Conservation (phyloP, 2,888 invertebrate genomes). For the Acanthoscelides obtectus region DNA sequence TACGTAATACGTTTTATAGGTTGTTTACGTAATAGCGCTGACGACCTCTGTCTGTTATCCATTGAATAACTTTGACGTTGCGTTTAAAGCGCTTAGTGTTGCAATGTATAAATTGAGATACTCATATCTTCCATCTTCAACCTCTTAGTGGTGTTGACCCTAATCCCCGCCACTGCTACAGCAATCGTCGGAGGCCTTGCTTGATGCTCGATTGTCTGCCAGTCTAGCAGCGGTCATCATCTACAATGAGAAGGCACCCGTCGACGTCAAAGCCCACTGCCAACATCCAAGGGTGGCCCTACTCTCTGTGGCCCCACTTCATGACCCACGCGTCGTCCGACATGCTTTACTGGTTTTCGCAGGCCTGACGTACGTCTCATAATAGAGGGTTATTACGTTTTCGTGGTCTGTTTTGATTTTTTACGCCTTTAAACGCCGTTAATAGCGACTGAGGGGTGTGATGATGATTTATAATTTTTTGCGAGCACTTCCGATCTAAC, state of each 20-base stretch:
- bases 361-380: neutral
- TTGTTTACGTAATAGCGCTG: too few species aligned
- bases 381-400: neutral
- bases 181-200: neutral
- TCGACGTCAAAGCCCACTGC: neutral
- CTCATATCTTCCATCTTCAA: too few species aligned
- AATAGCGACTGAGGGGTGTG: neutral
- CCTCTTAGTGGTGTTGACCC: too few species aligned
- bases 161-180: neutral
- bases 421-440: neutral
- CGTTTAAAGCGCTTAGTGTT: too few species aligned
- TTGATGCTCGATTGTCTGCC: neutral
- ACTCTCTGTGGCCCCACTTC: neutral
- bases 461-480: neutral
- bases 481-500: neutral
- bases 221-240: neutral
- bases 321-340: neutral
- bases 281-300: neutral
- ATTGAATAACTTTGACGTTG: too few species aligned
- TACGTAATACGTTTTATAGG: too few species aligned
- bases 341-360: neutral
- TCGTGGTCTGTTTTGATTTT: neutral
- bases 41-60: too few species aligned
- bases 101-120: too few species aligned
- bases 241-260: neutral